phyloP scores from a whole-genome alignment of 2,888 invertebrate genomes.

The Hirtodrosophila alboralis region DNA sequence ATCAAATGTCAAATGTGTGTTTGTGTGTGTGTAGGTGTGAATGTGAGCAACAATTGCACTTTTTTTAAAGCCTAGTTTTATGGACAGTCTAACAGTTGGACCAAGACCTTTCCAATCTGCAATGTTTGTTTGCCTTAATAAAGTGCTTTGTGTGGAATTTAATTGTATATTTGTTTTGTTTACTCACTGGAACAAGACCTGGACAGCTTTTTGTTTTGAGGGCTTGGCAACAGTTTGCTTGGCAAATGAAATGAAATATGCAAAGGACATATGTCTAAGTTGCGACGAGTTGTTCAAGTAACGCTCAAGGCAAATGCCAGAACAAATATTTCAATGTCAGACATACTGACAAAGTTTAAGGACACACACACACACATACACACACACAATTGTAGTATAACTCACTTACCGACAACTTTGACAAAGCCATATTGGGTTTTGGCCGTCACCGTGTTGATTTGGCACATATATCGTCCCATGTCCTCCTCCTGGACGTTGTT shows the following conservation, averaged over 20 bases:
- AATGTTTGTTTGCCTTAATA: slow-evolving; percentile 54
- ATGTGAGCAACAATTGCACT: slow-evolving; percentile 34
- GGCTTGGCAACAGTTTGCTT: slow-evolving; percentile 43
- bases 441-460: slow-evolving; percentile 96
- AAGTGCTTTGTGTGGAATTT: slow-evolving; percentile 58
- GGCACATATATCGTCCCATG: slow-evolving; percentile 96
- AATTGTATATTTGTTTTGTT: slow-evolving; percentile 52
- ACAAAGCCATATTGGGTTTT: slow-evolving; percentile 96
- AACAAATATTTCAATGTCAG: slow-evolving; percentile 60
- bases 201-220: slow-evolving; percentile 2
- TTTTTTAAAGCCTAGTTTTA: slow-evolving; percentile 54
- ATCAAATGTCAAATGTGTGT: slow-evolving; percentile 42
- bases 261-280: slow-evolving; percentile 64
- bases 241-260: slow-evolving; percentile 74
- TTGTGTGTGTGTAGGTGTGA: slow-evolving; percentile 22
- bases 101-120: background rate
- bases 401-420: slow-evolving; percentile 92
- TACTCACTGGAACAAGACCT: slow-evolving; percentile 30
- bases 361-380: slow-evolving; percentile 12
- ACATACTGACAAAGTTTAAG: slow-evolving; percentile 41
- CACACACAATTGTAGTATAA: background rate
- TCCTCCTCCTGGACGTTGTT: slow-evolving; percentile 96
- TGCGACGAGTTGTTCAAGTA: slow-evolving; percentile 43
- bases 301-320: slow-evolving; percentile 38
- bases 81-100: slow-evolving; percentile 7